phyloP scores from a whole-genome alignment of 2,797 vertebrate species.

The Leptatherina wallacei region DNA sequence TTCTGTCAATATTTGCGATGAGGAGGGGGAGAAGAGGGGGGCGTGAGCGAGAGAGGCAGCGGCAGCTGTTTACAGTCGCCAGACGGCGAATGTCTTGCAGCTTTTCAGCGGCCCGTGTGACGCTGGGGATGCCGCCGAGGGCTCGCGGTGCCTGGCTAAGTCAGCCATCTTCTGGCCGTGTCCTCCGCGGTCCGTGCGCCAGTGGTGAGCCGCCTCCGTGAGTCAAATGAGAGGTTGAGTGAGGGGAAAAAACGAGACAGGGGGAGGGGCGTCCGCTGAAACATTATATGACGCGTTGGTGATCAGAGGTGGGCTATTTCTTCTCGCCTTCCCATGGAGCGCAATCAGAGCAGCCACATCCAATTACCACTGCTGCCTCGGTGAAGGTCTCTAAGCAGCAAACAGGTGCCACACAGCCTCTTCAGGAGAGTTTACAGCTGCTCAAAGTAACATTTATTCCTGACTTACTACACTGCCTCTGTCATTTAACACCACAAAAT shows the following conservation, averaged over 20 bases:
- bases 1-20: constrained; percentile 91
- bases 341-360: constrained; percentile 72
- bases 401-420: constrained; percentile 69
- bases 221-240: constrained; percentile 88
- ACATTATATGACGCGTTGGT: constrained; percentile 87
- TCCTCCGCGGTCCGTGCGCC: constrained; percentile 86
- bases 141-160: constrained; percentile 85
- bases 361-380: constrained; percentile 56
- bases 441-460: not conserved
- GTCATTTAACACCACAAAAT: not conserved
- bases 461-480: not conserved
- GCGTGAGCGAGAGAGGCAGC: constrained; percentile 47
- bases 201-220: constrained; percentile 88
- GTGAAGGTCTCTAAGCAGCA: constrained; percentile 52
- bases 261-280: constrained; percentile 91
- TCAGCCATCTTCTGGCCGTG: constrained; percentile 93
- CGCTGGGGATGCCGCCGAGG: constrained; percentile 81
- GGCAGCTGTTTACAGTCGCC: constrained; percentile 78
- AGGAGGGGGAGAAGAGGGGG: constrained; percentile 55
- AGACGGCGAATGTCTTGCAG: constrained; percentile 77
- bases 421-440: constrained; percentile 13
- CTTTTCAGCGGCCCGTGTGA: constrained; percentile 76
- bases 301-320: constrained; percentile 83
- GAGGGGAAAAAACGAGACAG: constrained; percentile 83
- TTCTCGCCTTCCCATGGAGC: constrained; percentile 79